Evolutionary conservation across 2,797 vertebrate species (phyloP), one percentile per base, ranked within the genome.

Genomic region (Enteromius fasciolatus): DNA sequence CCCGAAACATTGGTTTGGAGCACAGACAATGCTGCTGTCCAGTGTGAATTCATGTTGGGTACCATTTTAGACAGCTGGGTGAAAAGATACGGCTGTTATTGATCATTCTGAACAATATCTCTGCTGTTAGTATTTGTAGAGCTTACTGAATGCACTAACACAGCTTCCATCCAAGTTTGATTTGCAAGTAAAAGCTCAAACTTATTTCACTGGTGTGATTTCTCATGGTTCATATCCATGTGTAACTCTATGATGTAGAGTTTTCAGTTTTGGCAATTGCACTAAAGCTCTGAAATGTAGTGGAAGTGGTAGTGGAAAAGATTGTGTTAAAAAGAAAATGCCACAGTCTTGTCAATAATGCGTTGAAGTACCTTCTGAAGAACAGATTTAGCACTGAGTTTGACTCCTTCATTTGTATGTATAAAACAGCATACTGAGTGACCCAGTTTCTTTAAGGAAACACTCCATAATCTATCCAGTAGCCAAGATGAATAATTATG

Each of bases 221-320:
- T 78, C 28, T 67, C 28, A 78, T 23, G 61, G 7, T 67, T 64
- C 17, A 66, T 36, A 78, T 36, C 3, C 25, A 66, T 59, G 52
- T 28, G 25, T 41, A 39, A 10, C 52, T 33, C 33, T 76, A 41
- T 59, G 33, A 59, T 59, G n/a, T 61, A 5, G 54, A 44, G 9
- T 41, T 76, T 76, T 61, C 36, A 76, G n/a, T 61, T 76, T 61
- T 28, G 36, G n/a, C 33, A n/a, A 50, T 63, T 50, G 72, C 33
- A 5, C 2, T 59, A 39, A 77, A 64, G 18, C 75, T 48, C 11
- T 77, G 59, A 64, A 64, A 64, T 50, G 41, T 59, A 66, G 59
- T 64, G 10, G 36, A 20, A 50, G 59, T 41, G 25, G 36, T 31
- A 50, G 59, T 25, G 44, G 54, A 46, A 64, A 66, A 75, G 18